Evolutionary conservation across 2,888 invertebrate species (phyloP).

Genomic region (Microctonus aethiopoides): DNA sequence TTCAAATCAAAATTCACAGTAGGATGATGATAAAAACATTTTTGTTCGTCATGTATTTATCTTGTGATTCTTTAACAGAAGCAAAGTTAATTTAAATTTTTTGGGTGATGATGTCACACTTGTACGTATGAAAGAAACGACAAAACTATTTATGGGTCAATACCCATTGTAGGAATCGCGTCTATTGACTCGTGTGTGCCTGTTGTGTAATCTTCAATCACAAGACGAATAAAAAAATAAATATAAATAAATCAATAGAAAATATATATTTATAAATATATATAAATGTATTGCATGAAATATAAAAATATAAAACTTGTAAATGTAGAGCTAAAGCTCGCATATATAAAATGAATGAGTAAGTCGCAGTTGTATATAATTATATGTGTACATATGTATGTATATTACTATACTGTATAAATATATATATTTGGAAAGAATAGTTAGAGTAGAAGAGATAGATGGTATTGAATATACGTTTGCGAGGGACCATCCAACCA

Average conservation of each 20-base stretch:
- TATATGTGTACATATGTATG: neutral
- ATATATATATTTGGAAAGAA: no score
- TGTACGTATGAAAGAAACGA: neutral
- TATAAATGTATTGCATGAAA: constrained; percentile 29
- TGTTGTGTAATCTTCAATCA: neutral
- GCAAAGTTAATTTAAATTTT: neutral
- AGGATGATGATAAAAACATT: neutral
- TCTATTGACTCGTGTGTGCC: constrained; percentile 10
- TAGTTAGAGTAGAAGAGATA: constrained; percentile 34
- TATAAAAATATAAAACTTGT: neutral
- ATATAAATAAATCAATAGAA: constrained; percentile 40
- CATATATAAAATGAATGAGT: constrained; percentile 15
- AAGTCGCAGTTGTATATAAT: constrained; percentile 14
- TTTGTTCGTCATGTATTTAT: neutral
- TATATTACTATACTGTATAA: neutral
- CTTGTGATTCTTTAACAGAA: neutral
- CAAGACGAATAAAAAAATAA: constrained; percentile 18
- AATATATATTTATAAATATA: constrained; percentile 39
- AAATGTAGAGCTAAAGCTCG: constrained; percentile 29
- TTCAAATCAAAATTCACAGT: neutral
- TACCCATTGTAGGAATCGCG: neutral
- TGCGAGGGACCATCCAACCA: constrained; percentile 27
- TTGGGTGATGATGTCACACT: neutral
- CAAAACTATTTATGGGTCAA: neutral
- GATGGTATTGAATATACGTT: constrained; percentile 17